Conservation (phyloP, 2,113 vertebrate species). For the Anthoscopus minutus region DNA sequence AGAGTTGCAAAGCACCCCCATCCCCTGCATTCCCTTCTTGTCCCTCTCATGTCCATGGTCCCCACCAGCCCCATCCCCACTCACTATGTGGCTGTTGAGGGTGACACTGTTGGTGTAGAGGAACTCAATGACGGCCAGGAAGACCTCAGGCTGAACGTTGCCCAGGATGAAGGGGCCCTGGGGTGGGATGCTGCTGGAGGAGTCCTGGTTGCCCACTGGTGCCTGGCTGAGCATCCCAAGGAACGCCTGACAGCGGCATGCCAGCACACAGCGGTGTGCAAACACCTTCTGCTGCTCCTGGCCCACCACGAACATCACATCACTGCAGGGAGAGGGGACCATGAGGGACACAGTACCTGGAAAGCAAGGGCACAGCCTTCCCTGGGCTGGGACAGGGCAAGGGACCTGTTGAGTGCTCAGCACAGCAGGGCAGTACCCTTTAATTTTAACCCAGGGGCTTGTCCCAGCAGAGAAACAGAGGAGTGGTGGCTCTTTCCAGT, state of each 20-base stretch:
- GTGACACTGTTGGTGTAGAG: constrained; percentile 77
- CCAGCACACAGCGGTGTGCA: constrained; percentile 76
- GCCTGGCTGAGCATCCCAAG: constrained; percentile 61
- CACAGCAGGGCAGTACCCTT: rapidly evolving
- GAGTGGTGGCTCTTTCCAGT: neutral
- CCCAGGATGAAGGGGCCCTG: constrained; percentile 66
- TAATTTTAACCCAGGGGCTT: neutral
- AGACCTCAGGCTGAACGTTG: constrained; percentile 72
- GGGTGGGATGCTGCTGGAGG: neutral
- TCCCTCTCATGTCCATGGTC: neutral
- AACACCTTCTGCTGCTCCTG: constrained; percentile 72
- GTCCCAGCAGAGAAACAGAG: neutral
- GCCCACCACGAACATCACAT: constrained; percentile 77
- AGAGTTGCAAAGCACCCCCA: neutral
- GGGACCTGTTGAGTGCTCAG: rapidly evolving
- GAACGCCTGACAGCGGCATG: constrained; percentile 73
- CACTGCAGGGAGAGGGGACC: constrained; percentile 20
- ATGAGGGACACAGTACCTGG: rapidly evolving
- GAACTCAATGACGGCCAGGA: constrained; percentile 76
- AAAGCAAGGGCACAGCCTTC: neutral
- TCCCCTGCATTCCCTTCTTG: no score
- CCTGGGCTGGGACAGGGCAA: neutral
- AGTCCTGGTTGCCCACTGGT: neutral
- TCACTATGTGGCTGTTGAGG: constrained; percentile 70
- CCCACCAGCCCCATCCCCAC: neutral